phyloP scores from a whole-genome alignment of 2,888 invertebrate species.

The Sinopyrophorus schimmeli region DNA sequence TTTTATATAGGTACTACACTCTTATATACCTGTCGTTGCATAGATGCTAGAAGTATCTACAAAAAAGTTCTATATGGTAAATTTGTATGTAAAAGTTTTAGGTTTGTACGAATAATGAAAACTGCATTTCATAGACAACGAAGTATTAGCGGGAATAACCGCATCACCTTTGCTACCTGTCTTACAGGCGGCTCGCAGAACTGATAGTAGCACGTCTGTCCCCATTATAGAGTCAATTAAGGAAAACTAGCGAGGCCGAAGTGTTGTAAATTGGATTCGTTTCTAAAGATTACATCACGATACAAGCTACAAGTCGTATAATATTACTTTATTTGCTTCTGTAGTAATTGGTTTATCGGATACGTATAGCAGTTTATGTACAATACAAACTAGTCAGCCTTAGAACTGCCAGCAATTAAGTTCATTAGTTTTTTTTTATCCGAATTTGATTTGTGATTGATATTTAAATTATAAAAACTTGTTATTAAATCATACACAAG shows the following conservation, averaged over 20 bases:
- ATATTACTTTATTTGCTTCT: constrained; percentile 38
- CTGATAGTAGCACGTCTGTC: constrained; percentile 40
- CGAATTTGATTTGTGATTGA: constrained; percentile 11
- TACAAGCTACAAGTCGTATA: constrained; percentile 42
- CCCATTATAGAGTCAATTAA: constrained; percentile 46
- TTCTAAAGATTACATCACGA: constrained; percentile 45
- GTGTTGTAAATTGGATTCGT: constrained; percentile 46
- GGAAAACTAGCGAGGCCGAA: constrained; percentile 45
- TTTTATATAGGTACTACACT: too few species aligned
- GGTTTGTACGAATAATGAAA: too few species aligned
- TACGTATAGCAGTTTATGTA: constrained; percentile 30
- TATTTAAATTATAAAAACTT: constrained; percentile 9
- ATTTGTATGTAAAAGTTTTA: constrained; percentile 3
- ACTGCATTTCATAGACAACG: constrained; percentile 17
- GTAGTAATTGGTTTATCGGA: constrained; percentile 40
- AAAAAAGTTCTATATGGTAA: background rate
- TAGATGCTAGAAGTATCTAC: background rate
- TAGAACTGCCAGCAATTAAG: constrained; percentile 19
- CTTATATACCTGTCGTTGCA: background rate
- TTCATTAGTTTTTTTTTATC: constrained; percentile 21
- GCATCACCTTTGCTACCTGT: constrained; percentile 38
- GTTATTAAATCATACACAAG: constrained; percentile 11
- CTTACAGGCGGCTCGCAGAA: constrained; percentile 40
- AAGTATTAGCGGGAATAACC: constrained; percentile 19
- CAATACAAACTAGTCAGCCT: constrained; percentile 20